A percentile compares a stretch with the other conserved stretches of the same genome.
Conservation (phyloP, 2,888 invertebrate genomes). For the Hybos culiciformis region DNA sequence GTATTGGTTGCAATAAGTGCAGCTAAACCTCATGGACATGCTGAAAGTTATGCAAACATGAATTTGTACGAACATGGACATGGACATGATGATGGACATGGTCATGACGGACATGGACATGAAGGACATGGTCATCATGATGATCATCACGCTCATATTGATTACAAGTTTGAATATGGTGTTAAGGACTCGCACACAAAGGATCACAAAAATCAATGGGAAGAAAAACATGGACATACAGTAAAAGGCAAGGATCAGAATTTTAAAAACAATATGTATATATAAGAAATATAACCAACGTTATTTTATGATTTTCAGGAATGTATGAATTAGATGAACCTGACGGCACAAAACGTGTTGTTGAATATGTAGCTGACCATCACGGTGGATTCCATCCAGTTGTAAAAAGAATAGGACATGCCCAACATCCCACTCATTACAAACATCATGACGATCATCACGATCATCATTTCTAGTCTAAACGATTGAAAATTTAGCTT, state of each 20-base stretch:
- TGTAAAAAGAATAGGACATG: conserved; percentile 37
- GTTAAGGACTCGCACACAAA: conserved; percentile 39
- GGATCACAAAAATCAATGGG: conserved; percentile 38
- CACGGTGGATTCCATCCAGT: conserved; percentile 39
- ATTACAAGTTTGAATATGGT: conserved; percentile 37
- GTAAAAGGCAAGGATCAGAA: conserved; percentile 37
- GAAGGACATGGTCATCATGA: conserved; percentile 21
- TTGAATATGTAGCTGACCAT: conserved; percentile 38
- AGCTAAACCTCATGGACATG: conserved; percentile 1
- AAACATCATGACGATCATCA: neutral
- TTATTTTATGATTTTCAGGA: conserved; percentile 14
- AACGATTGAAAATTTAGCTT: too few species aligned
- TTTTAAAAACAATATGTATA: neutral
- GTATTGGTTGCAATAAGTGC: too few species aligned
- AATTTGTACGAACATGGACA: neutral
- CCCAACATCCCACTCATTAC: conserved; percentile 23
- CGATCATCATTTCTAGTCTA: neutral
- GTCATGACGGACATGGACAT: too few species aligned
- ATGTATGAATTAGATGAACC: conserved; percentile 38
- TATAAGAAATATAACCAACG: neutral
- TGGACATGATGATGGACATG: too few species aligned
- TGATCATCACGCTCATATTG: conserved; percentile 36
- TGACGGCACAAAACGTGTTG: conserved; percentile 38
- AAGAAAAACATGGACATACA: conserved; percentile 39
- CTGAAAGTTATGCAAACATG: neutral